phyloP scores from a whole-genome alignment of 2,113 vertebrate genomes.

The Pluvianellus socialis region DNA sequence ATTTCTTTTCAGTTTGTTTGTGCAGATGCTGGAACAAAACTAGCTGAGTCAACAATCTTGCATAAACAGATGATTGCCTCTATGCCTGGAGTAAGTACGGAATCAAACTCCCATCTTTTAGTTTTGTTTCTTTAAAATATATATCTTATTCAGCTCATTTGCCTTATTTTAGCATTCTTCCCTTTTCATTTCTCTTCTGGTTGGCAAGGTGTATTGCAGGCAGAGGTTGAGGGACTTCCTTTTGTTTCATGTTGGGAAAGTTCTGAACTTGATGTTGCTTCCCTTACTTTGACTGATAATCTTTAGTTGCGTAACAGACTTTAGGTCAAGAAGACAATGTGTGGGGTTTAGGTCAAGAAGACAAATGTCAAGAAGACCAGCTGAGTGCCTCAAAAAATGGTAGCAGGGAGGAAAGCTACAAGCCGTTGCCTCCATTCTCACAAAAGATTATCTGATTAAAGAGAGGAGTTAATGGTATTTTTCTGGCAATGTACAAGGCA shows the following conservation, averaged over 20 bases:
- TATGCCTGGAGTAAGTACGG: conserved; percentile 88
- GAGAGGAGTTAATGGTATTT: neutral
- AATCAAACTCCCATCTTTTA: neutral
- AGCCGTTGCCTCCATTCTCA: neutral
- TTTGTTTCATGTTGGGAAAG: neutral
- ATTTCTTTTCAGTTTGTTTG: conserved; percentile 91
- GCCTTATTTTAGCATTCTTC: neutral
- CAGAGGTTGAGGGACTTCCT: neutral
- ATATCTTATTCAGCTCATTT: neutral
- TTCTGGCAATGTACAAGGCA: neutral
- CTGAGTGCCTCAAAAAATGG: neutral
- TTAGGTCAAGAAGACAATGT: neutral
- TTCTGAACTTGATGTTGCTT: neutral
- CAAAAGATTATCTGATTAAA: neutral
- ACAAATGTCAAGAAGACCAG: neutral
- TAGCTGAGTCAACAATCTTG: conserved; percentile 96
- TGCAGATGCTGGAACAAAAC: conserved; percentile 92
- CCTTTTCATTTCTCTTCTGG: neutral
- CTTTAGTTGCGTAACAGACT: neutral
- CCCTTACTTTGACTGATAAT: neutral
- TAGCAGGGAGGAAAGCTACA: neutral
- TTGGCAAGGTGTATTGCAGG: neutral
- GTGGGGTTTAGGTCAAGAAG: neutral
- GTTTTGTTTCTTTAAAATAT: neutral
- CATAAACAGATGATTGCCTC: conserved; percentile 97